Evolutionary conservation across 2,113 vertebrate species (phyloP).

Genomic region (Psephotus haematonotus): DNA sequence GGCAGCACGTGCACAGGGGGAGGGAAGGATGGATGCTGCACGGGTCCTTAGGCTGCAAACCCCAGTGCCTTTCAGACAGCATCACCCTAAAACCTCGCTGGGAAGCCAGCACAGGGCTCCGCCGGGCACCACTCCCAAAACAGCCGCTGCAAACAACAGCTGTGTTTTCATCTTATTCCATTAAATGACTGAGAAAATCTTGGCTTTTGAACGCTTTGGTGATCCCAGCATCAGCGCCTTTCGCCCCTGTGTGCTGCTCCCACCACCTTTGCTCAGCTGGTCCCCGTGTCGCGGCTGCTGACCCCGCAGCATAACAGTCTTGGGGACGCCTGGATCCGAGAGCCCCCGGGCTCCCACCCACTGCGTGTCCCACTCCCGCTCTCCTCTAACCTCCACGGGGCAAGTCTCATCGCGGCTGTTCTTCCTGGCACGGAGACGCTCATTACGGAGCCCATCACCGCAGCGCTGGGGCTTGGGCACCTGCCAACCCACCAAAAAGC

Average conservation of each 20-base stretch:
- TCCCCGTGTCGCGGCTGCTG: not conserved
- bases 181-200: not conserved
- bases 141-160: not conserved
- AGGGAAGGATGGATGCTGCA: not conserved
- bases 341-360: not conserved
- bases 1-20: not conserved
- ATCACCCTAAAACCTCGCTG: not conserved
- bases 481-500: not conserved
- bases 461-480: not conserved
- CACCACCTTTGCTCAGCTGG: not conserved
- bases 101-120: not conserved
- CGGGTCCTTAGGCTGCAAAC: rapidly evolving
- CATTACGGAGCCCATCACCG: not conserved
- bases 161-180: not conserved
- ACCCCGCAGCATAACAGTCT: not conserved
- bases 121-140: not conserved
- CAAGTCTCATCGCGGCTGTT: not conserved
- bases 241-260: not conserved
- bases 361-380: not conserved
- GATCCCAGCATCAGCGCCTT: not conserved
- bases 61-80: not conserved
- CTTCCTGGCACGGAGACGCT: not conserved
- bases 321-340: not conserved
- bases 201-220: not conserved
- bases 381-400: not conserved